phyloP scores from a whole-genome alignment of 2,888 invertebrate species.

The Rotaria sp. region DNA sequence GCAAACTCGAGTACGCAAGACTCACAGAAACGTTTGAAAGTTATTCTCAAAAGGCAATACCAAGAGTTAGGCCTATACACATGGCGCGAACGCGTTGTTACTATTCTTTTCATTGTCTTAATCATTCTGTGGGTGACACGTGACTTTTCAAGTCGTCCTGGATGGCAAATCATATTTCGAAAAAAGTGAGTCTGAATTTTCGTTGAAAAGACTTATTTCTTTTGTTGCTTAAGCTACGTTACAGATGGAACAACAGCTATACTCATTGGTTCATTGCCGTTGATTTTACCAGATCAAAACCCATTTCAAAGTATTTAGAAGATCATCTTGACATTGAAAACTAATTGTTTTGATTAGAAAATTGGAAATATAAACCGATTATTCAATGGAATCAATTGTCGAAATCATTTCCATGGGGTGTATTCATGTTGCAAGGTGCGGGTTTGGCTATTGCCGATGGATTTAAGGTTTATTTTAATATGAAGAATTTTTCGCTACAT shows the following conservation, averaged over 20 bases:
- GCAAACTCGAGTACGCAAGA: neutral
- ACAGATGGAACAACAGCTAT: neutral
- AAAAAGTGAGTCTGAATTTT: neutral
- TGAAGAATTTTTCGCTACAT: neutral
- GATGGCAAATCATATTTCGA: slow-evolving; percentile 34
- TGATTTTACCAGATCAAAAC: neutral
- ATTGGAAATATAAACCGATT: neutral
- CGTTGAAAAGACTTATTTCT: neutral
- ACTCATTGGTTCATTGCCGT: neutral
- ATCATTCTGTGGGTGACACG: slow-evolving; percentile 32
- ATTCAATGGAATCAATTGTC: neutral
- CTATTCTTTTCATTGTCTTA: slow-evolving; percentile 9
- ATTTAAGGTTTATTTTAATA: neutral
- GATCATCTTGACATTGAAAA: too few relatives aligned
- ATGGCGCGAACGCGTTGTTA: slow-evolving; percentile 25
- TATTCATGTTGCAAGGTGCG: slow-evolving; percentile 26
- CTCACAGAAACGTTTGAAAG: neutral
- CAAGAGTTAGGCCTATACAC: neutral
- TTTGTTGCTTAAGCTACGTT: neutral
- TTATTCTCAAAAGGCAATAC: neutral
- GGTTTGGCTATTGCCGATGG: neutral
- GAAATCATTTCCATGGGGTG: slow-evolving; percentile 13
- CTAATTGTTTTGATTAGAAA: neutral
- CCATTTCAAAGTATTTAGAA: neutral
- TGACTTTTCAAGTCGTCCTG: slow-evolving; percentile 8